Conservation (phyloP, 2,888 invertebrate genomes). For the Urechis unicinctus region DNA sequence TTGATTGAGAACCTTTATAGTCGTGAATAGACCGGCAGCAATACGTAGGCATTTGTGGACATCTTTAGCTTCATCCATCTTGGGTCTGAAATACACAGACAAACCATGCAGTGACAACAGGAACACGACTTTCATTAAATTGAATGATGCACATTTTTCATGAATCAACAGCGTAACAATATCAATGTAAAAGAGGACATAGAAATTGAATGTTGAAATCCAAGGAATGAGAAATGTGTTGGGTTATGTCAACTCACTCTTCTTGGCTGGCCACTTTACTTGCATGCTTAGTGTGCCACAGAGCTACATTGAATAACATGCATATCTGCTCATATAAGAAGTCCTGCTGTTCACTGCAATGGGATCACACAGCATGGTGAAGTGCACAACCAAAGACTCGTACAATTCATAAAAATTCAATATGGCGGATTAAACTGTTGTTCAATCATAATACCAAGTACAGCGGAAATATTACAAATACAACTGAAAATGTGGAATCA, state of each 20-base stretch:
- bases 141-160: no score
- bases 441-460: no score
- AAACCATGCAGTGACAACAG: neutral
- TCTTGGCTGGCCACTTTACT: conserved; percentile 59
- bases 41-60: conserved; percentile 58
- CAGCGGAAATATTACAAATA: no score
- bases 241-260: no score
- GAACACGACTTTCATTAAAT: no score
- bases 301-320: conserved; percentile 58
- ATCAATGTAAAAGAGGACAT: no score
- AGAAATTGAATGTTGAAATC: neutral
- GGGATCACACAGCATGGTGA: conserved; percentile 15
- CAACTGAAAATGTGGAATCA: neutral
- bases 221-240: neutral
- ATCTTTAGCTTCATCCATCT: conserved; percentile 61
- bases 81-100: conserved; percentile 32
- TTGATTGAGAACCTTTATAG: conserved; percentile 56
- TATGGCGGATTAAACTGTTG: neutral
- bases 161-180: no score
- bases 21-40: conserved; percentile 60
- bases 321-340: conserved; percentile 58
- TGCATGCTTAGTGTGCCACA: conserved; percentile 64
- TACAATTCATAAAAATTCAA: no score
- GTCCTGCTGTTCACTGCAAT: conserved; percentile 54
- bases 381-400: no score